Evolutionary conservation across 2,797 vertebrate species (phyloP).

Genomic region (Sebastes glaucus): DNA sequence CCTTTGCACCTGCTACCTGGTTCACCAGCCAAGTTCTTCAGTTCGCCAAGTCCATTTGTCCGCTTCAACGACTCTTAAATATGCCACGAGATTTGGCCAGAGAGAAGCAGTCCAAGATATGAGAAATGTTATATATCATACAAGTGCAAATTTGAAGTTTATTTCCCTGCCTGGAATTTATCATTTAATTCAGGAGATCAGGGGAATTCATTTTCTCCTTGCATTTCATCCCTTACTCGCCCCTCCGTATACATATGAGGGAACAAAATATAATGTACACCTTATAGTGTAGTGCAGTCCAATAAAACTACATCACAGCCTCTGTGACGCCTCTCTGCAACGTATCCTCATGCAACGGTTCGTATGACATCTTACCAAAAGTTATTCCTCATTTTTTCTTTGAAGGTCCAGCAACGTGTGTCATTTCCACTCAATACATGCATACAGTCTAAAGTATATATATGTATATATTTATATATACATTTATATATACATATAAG

Average conservation of each 20-base stretch:
- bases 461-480: too few species aligned
- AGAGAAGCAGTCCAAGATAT: conserved; percentile 5
- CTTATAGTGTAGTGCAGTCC: neutral
- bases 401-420: too few species aligned
- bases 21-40: conserved; percentile 38
- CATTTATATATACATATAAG: too few species aligned
- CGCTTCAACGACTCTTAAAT: conserved; percentile 56
- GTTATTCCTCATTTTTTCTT: too few species aligned
- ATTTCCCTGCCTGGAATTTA: neutral
- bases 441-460: too few species aligned
- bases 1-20: conserved; percentile 63
- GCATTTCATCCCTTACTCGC: neutral
- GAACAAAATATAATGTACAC: neutral
- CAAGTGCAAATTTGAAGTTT: neutral
- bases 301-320: neutral
- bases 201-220: neutral
- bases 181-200: conserved; percentile 12
- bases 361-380: too few species aligned
- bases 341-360: too few species aligned
- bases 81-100: conserved; percentile 10
- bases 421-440: too few species aligned
- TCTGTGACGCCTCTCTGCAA: neutral
- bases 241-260: neutral
- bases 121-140: neutral
- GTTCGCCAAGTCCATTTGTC: conserved; percentile 54